phyloP scores from a whole-genome alignment of 2,113 vertebrate species.

The Pluvianellus socialis region DNA sequence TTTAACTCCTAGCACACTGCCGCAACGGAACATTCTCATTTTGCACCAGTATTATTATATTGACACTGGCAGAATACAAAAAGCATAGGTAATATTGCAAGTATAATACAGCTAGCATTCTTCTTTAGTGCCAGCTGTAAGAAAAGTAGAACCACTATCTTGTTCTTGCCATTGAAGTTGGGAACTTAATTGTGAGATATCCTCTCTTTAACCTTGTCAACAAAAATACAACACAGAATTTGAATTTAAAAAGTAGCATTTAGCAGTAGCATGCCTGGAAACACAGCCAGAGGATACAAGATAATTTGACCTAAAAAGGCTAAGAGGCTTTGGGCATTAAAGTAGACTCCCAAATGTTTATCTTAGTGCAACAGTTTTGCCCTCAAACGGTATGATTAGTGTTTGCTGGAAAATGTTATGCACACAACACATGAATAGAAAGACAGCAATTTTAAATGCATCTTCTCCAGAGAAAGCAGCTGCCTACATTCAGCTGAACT shows the following conservation, averaged over 20 bases:
- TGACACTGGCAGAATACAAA: neutral
- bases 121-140: neutral
- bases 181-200: neutral
- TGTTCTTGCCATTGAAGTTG: neutral
- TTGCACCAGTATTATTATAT: neutral
- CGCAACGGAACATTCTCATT: neutral
- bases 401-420: neutral
- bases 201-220: neutral
- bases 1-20: neutral
- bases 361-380: conserved; percentile 5
- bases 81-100: neutral
- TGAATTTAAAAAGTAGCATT: neutral
- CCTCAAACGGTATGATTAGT: neutral
- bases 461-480: neutral
- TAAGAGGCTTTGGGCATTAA: conserved; percentile 56
- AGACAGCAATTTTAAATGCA: neutral
- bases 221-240: neutral
- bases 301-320: conserved; percentile 55
- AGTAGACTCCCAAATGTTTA: conserved; percentile 18
- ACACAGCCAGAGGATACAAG: neutral
- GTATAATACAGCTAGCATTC: neutral
- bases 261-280: neutral
- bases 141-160: neutral
- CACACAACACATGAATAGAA: neutral
- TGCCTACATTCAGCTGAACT: neutral